Evolutionary conservation across 2,113 vertebrate genomes (phyloP).

Genomic region (Pseudorectes ferrugineus): DNA sequence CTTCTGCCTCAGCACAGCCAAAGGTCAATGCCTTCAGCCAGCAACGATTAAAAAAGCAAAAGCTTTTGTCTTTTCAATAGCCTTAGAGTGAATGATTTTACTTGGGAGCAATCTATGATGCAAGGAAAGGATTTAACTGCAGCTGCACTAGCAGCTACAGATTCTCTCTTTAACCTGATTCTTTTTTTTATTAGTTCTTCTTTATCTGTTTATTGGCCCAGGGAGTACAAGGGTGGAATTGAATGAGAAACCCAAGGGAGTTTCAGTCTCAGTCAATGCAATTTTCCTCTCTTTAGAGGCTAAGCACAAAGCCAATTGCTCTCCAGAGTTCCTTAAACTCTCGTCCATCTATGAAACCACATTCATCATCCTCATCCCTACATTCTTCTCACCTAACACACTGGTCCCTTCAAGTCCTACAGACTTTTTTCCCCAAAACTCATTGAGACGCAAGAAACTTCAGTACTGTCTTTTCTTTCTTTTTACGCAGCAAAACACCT

Average conservation of each 20-base stretch:
- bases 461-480: background rate
- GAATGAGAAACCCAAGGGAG: slow-evolving; percentile 29
- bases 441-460: background rate
- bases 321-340: slow-evolving; percentile 13
- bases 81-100: background rate
- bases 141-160: background rate
- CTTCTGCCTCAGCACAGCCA: background rate
- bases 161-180: slow-evolving; percentile 22
- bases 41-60: background rate
- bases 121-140: background rate
- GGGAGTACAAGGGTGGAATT: slow-evolving; percentile 6
- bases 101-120: background rate
- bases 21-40: slow-evolving; percentile 2
- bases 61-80: background rate
- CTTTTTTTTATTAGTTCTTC: slow-evolving; percentile 30
- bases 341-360: background rate
- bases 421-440: background rate
- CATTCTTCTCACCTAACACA: background rate
- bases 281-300: slow-evolving; percentile 32
- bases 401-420: background rate
- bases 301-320: slow-evolving; percentile 15
- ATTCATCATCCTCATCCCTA: background rate
- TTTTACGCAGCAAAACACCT: background rate
- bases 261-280: slow-evolving; percentile 6
- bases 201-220: slow-evolving; percentile 44